Evolutionary conservation across 2,113 vertebrate genomes (phyloP).

Genomic region (Macrotis lagotis): DNA sequence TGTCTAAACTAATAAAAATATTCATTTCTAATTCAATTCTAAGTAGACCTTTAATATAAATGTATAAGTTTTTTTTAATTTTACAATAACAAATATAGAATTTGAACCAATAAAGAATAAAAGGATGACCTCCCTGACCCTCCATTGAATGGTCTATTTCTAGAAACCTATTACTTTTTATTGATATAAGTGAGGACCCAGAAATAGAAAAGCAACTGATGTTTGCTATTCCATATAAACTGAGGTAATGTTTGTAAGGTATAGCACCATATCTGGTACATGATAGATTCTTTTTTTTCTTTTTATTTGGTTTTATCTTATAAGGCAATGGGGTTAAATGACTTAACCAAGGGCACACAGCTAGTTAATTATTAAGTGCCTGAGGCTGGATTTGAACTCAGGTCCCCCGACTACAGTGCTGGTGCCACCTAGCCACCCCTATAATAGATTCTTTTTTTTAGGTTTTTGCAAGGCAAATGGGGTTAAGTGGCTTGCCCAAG

Average conservation of each 20-base stretch:
- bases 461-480: too few species aligned
- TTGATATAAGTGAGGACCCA: background rate
- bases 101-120: background rate
- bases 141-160: background rate
- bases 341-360: too few species aligned
- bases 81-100: background rate
- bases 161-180: background rate
- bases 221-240: background rate
- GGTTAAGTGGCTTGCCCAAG: too few species aligned
- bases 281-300: background rate
- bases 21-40: background rate
- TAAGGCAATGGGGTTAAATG: too few species aligned
- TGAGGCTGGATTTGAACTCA: too few species aligned
- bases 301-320: too few species aligned
- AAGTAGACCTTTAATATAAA: background rate
- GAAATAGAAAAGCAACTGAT: background rate
- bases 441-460: too few species aligned
- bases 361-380: too few species aligned
- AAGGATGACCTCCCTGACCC: background rate
- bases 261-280: background rate
- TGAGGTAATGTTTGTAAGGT: too few species aligned
- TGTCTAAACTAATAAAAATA: background rate
- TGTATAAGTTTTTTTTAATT: background rate
- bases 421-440: too few species aligned
- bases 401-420: too few species aligned